These are phyloP conservation scores for Cerastis rubricosa DNA, from an alignment of 2,888 invertebrate genomes.

Conservation along the genomic window DNA sequence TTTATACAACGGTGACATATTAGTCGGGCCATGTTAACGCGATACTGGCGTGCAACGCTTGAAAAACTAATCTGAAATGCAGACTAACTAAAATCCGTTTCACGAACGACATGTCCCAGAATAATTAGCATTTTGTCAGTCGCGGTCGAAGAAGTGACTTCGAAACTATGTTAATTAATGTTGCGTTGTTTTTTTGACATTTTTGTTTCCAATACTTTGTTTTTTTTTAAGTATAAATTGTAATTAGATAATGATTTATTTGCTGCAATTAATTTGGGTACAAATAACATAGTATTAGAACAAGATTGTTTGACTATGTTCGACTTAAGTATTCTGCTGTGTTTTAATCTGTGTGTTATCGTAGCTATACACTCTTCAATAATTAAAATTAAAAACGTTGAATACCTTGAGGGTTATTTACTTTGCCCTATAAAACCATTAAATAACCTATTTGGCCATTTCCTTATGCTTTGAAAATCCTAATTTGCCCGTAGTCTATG, in stretches of 20 bases:
- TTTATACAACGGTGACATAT: slow-evolving; percentile 43
- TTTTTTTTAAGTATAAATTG: too few species aligned
- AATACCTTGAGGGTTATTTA: neutral
- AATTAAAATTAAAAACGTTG: neutral
- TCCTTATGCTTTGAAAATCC: neutral
- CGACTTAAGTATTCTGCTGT: neutral
- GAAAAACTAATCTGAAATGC: slow-evolving; percentile 39
- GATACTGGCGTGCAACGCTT: slow-evolving; percentile 32
- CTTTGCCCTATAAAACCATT: neutral
- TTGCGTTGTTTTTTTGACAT: neutral
- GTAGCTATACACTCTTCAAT: neutral
- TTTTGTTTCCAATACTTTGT: neutral
- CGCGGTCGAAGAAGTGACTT: neutral
- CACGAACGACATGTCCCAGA: neutral
- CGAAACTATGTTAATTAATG: neutral
- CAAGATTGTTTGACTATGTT: neutral
- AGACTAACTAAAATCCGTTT: slow-evolving; percentile 24
- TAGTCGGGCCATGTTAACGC: slow-evolving; percentile 25
- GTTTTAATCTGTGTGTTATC: neutral
- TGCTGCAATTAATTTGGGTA: too few species aligned
- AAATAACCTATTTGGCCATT: neutral
- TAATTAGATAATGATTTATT: too few species aligned
- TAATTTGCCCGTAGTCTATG: neutral
- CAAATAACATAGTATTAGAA: neutral
- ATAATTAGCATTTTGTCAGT: slow-evolving; percentile 12